phyloP scores from a whole-genome alignment of 2,113 vertebrate species.

The Cephalopterus ornatus region DNA sequence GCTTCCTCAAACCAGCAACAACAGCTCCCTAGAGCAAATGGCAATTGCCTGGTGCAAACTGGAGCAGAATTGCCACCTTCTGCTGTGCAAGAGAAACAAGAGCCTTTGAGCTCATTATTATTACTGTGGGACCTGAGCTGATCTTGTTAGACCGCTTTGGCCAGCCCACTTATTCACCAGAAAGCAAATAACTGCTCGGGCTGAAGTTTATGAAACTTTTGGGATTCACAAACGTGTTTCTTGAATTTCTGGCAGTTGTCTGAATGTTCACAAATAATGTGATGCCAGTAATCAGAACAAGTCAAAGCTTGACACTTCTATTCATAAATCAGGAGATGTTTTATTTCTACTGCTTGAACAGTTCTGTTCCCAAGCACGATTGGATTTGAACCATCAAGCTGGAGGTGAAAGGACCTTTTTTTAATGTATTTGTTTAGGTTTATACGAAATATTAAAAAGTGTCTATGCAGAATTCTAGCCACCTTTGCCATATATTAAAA shows the following conservation, averaged over 20 bases:
- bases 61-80: not conserved
- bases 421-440: constrained; percentile 51
- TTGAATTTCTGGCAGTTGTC: constrained; percentile 54
- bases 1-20: not conserved
- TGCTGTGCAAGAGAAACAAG: not conserved
- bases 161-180: constrained; percentile 21
- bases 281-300: constrained; percentile 59
- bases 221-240: constrained; percentile 57
- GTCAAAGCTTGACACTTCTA: constrained; percentile 55
- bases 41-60: not conserved
- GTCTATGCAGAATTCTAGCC: constrained; percentile 3
- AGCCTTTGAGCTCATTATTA: not conserved
- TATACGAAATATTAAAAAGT: constrained; percentile 21
- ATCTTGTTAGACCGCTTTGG: not conserved
- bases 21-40: not conserved
- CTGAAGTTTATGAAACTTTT: constrained; percentile 59
- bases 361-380: constrained; percentile 50
- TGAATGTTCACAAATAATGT: constrained; percentile 51
- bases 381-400: constrained; percentile 51
- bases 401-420: constrained; percentile 54
- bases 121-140: not conserved
- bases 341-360: constrained; percentile 51
- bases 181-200: constrained; percentile 34
- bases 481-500: constrained; percentile 36
- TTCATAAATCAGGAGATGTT: constrained; percentile 55